Conservation (phyloP, 2,113 vertebrate genomes). For the Myrmecobius fasciatus region DNA sequence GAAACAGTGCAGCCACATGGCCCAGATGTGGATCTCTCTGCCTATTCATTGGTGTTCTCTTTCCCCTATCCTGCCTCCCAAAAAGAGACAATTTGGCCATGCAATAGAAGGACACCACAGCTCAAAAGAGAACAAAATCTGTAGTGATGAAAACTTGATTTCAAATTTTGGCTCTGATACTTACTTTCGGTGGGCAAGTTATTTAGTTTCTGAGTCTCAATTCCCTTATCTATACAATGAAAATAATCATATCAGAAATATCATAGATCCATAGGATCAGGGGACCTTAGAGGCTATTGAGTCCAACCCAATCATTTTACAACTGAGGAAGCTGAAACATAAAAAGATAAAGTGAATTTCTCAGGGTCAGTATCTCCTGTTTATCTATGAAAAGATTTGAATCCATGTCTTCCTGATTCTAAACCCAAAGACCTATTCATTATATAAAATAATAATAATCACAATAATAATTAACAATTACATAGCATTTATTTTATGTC, state of each 20-base stretch:
- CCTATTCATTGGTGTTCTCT: not conserved
- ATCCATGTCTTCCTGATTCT: not conserved
- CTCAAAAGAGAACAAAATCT: not conserved
- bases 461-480: too few relatives aligned
- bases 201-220: not conserved
- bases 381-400: not conserved
- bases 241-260: not conserved
- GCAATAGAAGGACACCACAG: not conserved
- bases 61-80: rapidly evolving
- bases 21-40: not conserved
- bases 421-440: not conserved
- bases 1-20: not conserved
- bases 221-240: not conserved
- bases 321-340: not conserved
- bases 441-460: not conserved
- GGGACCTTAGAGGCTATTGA: not conserved
- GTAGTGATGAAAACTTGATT: not conserved
- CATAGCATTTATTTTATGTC: too few relatives aligned
- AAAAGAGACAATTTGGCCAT: not conserved
- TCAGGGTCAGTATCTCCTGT: not conserved
- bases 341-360: not conserved
- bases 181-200: not conserved
- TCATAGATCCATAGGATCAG: not conserved
- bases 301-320: not conserved
- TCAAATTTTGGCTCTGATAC: not conserved